These are phyloP conservation scores for Latrodectus geometricus DNA, from an alignment of 1,140 invertebrate genomes.

Conservation along the genomic window DNA sequence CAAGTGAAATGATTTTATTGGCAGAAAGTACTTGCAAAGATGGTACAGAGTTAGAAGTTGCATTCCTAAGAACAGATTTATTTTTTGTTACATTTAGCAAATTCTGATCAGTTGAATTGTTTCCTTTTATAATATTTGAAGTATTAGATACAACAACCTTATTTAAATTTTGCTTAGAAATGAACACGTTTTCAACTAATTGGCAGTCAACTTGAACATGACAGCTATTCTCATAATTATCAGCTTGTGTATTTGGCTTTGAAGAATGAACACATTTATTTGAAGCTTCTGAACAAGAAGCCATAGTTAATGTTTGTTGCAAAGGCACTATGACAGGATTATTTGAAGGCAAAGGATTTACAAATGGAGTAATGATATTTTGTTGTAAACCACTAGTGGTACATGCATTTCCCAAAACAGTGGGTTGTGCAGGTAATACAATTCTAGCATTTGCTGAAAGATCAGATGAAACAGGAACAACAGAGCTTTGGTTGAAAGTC, in stretches of 20 bases:
- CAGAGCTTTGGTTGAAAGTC: slow-evolving; percentile 25
- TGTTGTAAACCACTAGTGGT: slow-evolving; percentile 9
- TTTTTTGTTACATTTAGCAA: neutral
- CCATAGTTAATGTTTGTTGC: neutral
- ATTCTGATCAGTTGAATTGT: neutral
- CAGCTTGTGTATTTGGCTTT: neutral
- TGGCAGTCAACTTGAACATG: neutral
- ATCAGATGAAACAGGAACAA: slow-evolving; percentile 58
- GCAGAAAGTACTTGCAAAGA: slow-evolving; percentile 57
- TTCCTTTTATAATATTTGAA: neutral
- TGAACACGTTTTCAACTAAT: too few species aligned
- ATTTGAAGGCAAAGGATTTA: slow-evolving; percentile 23
- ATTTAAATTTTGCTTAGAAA: too few species aligned
- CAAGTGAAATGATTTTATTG: slow-evolving; percentile 55
- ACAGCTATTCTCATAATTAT: neutral
- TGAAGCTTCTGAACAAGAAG: neutral
- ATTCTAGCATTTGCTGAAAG: slow-evolving; percentile 40
- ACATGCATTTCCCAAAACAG: slow-evolving; percentile 19
- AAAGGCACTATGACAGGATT: slow-evolving; percentile 44
- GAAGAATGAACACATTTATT: slow-evolving; percentile 2
- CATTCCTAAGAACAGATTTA: slow-evolving; percentile 5
- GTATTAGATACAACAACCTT: neutral
- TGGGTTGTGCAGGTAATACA: slow-evolving; percentile 29
- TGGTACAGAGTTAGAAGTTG: slow-evolving; percentile 28
- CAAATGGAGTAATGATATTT: slow-evolving; percentile 25